Evolutionary conservation across 2,113 vertebrate genomes (phyloP).

Genomic region (Nycticryphes semicollaris): DNA sequence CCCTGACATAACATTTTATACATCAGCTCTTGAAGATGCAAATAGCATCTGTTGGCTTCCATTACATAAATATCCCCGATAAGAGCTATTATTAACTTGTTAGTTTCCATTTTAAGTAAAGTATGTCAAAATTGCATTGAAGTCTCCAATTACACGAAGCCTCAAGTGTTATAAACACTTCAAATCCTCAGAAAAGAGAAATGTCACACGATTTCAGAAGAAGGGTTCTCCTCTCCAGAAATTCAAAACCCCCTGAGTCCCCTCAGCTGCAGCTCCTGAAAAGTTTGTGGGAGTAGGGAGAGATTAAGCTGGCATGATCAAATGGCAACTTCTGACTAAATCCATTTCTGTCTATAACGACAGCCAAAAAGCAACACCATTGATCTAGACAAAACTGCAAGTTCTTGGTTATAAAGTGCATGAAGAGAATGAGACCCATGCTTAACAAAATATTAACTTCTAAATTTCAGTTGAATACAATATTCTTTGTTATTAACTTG

Average conservation of each 20-base stretch:
- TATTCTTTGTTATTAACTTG: not conserved
- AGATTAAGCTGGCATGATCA: not conserved
- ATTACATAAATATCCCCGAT: slow-evolving; percentile 33
- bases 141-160: not conserved
- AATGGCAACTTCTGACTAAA: not conserved
- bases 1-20: not conserved
- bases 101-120: slow-evolving; percentile 57
- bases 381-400: not conserved
- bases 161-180: not conserved
- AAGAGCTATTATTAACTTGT: slow-evolving; percentile 59
- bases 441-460: not conserved
- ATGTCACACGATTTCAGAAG: not conserved
- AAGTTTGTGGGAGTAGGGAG: not conserved
- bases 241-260: accelerated
- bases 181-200: not conserved
- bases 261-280: not conserved
- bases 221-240: not conserved
- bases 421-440: accelerated
- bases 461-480: not conserved
- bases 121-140: slow-evolving; percentile 34
- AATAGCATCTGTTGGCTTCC: slow-evolving; percentile 56
- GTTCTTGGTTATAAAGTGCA: not conserved
- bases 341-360: not conserved
- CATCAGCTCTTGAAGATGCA: slow-evolving; percentile 24
- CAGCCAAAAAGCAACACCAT: not conserved